Conservation (phyloP, 2,113 vertebrate species). For the Cathartes aura region DNA sequence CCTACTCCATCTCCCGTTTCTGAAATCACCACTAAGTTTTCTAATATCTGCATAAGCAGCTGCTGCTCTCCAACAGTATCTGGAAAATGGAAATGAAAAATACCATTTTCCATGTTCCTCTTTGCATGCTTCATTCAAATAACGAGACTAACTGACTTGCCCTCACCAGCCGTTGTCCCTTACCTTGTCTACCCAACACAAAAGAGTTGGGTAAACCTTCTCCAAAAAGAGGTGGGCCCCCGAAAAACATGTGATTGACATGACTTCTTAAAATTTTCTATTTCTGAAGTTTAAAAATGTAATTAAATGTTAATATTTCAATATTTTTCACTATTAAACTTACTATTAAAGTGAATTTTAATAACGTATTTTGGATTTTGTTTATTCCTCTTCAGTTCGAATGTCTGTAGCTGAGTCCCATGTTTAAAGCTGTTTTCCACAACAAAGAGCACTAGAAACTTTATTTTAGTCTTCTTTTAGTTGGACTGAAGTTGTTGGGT, state of each 20-base stretch:
- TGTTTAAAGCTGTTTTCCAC: not conserved
- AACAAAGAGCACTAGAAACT: not conserved
- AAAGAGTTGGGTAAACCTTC: not conserved
- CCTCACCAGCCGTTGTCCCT: not conserved
- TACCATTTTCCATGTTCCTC: not conserved
- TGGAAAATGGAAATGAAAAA: not conserved
- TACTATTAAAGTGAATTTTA: not conserved
- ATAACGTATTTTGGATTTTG: not conserved
- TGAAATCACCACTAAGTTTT: not conserved
- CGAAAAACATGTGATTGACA: not conserved
- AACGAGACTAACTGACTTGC: not conserved
- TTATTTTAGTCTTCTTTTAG: not conserved
- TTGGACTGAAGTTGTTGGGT: not conserved
- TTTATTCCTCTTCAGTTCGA: not conserved
- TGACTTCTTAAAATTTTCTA: not conserved
- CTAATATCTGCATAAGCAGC: not conserved
- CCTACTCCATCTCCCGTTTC: not conserved
- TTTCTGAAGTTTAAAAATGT: not conserved
- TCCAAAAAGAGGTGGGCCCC: not conserved
- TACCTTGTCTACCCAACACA: not conserved
- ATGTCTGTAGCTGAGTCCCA: not conserved
- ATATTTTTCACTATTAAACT: not conserved
- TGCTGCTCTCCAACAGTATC: not conserved
- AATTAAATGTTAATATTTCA: not conserved
- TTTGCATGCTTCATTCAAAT: not conserved